These are phyloP conservation scores for Caenorhabditis sp. DNA, from an alignment of 2,888 invertebrate genomes.

Conservation along the genomic window DNA sequence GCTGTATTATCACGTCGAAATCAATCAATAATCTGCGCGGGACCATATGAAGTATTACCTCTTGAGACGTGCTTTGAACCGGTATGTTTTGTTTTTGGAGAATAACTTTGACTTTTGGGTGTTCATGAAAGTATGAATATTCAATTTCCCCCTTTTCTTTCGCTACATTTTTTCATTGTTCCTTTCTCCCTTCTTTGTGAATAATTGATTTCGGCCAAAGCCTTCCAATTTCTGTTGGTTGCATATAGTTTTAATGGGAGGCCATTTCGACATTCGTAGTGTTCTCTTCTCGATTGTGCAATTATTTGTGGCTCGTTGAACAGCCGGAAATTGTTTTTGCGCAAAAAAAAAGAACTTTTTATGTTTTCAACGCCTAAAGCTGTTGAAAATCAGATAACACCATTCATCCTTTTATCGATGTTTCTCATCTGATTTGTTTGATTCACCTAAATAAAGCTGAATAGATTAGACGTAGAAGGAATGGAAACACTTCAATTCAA, in stretches of 20 bases:
- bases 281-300: background rate
- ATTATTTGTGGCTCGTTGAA: background rate
- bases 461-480: background rate
- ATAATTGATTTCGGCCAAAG: background rate
- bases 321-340: background rate
- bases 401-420: background rate
- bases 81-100: conserved; percentile 12
- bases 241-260: background rate
- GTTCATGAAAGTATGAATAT: background rate
- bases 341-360: background rate
- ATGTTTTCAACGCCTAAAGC: background rate
- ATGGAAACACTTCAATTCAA: background rate
- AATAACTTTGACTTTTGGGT: background rate
- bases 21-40: conserved; percentile 29
- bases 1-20: conserved; percentile 32
- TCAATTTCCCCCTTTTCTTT: conserved; percentile 2
- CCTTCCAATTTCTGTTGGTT: background rate
- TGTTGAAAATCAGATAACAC: background rate
- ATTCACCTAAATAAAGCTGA: background rate
- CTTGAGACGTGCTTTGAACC: conserved; percentile 26
- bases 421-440: background rate
- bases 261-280: background rate
- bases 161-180: background rate
- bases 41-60: conserved; percentile 35
- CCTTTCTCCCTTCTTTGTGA: background rate